These are phyloP conservation scores for Phasianus colchicus DNA, from an alignment of 2,113 vertebrate species.

Conservation along the genomic window DNA sequence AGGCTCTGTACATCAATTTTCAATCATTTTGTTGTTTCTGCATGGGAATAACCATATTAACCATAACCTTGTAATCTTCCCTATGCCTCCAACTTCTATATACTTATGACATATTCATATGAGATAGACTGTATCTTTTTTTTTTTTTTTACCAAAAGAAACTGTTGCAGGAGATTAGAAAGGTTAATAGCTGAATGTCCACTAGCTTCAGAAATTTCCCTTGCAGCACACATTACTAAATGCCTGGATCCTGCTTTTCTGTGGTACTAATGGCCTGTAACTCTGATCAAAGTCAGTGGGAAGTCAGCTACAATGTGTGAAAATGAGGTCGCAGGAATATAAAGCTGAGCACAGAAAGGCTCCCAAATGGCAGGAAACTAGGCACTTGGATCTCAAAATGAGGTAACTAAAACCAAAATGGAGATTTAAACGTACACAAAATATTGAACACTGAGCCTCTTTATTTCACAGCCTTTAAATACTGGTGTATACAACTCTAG, in stretches of 20 bases:
- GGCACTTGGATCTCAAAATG: not conserved
- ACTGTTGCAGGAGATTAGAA: not conserved
- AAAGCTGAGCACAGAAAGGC: not conserved
- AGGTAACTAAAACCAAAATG: not conserved
- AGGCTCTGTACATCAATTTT: slow-evolving; percentile 11
- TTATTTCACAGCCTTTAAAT: accelerated
- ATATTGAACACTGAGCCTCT: not conserved
- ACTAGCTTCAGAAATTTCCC: not conserved
- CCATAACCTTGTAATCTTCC: not conserved
- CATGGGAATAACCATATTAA: not conserved
- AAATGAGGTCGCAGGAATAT: not conserved
- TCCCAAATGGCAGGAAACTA: not conserved
- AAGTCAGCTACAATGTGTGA: not conserved
- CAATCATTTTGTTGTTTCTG: not conserved
- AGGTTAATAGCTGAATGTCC: not conserved
- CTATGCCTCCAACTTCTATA: not conserved
- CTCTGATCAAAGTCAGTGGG: not conserved
- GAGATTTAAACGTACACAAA: not conserved
- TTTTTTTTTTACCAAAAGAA: not conserved
- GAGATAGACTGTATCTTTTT: not conserved
- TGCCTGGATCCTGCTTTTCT: not conserved
- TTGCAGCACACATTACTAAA: not conserved
- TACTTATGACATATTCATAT: not conserved
- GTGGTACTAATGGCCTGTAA: not conserved
- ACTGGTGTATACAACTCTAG: not conserved